Percentiles rank a stretch among this genome's conserved stretches.
phyloP scores from a whole-genome alignment of 2,113 vertebrate species.

The Odocoileus virginianus region DNA sequence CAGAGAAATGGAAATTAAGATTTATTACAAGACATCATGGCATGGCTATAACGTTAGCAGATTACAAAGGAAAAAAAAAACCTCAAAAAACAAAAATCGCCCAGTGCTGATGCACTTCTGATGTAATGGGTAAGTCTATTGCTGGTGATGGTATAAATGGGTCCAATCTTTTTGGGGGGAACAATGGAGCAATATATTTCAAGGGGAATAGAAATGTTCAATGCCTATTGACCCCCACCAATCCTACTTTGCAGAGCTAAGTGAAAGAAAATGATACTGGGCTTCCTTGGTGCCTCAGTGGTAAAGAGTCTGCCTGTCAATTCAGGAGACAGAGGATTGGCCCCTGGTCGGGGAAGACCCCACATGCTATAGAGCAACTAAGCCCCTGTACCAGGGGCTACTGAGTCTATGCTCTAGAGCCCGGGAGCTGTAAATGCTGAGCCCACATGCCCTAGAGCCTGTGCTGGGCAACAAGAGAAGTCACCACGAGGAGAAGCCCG shows the following conservation, averaged over 20 bases:
- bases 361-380: background rate
- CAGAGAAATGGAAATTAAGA: background rate
- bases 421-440: background rate
- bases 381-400: background rate
- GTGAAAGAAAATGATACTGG: background rate
- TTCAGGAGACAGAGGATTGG: background rate
- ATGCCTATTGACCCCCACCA: background rate
- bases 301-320: background rate
- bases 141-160: background rate
- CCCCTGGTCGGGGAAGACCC: background rate
- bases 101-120: background rate
- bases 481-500: accelerated
- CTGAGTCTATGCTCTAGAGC: background rate
- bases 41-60: background rate
- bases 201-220: background rate
- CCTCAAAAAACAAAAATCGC: background rate
- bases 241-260: background rate
- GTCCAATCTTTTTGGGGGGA: background rate
- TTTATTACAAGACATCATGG: background rate
- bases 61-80: background rate
- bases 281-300: background rate
- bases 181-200: background rate
- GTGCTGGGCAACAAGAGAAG: background rate
- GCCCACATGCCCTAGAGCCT: background rate
- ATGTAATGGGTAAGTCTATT: background rate